Base-by-base conservation (phyloP, 2,888 invertebrate species). In the Mactromeris polynyma region DNA sequence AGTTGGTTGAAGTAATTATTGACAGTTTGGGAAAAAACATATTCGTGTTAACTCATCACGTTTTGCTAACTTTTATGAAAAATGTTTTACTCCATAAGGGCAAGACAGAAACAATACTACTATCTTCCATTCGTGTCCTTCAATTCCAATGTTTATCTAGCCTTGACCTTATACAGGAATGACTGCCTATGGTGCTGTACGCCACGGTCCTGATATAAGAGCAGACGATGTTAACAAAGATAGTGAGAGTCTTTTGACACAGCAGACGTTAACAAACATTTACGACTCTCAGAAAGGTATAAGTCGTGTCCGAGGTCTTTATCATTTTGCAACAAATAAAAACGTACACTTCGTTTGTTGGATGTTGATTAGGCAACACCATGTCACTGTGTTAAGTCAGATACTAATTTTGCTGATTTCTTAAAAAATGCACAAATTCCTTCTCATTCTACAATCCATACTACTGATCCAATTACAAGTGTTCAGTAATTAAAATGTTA, bases 241-340 rank as follows among this genome's bases (percentile, higher is more conserved):
- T 21, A 95, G 96, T 19, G 93, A 95, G 33, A 93, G 92, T 0
- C 81, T 95, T 21, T 94, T 96, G 26, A 94, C 96, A 36, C 93
- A 96, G 33, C 96, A 96, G 92, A 95, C 96, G 17, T 96, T 96
- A 17, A 96, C 95, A 26, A 96, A 96, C 93, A 96, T 96, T 90
- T 94, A 93, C 78, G 96, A 96, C 54, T 95, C 95, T 51, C 96
- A 96, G 90, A 82, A 93, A n/a, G 96, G 96, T 84, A 84, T 40
- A 14, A 36, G 19, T 26, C 17, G 33, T 9, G 26, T 26, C 58
- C 58, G 26, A 64, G 58, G 1, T 26, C 58, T 26, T 9, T 3
- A 26, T 26, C 58, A n/a, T 64, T 11, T 46, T 46, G 11, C 17
- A 11, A 40, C 40, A 40, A 40, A n/a, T n/a, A n/a, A n/a, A n/a